A percentile compares a stretch with the other conserved stretches of the same genome.
Evolutionary conservation across 1,140 invertebrate genomes (phyloP).

Genomic region (Vollenhovia emeryi): DNA sequence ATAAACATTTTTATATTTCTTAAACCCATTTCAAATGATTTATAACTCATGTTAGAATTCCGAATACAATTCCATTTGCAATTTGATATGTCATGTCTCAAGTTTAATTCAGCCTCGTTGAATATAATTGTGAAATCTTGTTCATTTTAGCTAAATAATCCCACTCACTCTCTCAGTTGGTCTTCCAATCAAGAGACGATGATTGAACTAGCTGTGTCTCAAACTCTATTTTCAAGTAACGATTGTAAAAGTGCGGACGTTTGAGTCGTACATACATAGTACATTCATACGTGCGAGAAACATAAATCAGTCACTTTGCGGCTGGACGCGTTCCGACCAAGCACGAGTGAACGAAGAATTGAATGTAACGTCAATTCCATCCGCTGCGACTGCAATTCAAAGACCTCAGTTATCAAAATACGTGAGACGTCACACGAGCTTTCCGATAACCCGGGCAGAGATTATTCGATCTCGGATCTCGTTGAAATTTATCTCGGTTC

Average conservation of each 20-base stretch:
- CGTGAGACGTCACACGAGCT: neutral
- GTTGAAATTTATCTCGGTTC: neutral
- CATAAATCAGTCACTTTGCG: neutral
- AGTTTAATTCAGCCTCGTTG: too few species aligned
- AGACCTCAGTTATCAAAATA: slow-evolving; percentile 9
- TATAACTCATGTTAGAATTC: too few species aligned
- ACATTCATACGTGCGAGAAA: neutral
- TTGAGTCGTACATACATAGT: neutral
- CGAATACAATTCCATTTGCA: too few species aligned
- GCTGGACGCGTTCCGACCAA: too few species aligned
- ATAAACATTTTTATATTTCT: too few species aligned
- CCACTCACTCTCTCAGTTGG: too few species aligned
- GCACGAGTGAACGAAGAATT: neutral
- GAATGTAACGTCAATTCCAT: neutral
- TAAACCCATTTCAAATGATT: too few species aligned
- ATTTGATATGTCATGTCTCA: too few species aligned
- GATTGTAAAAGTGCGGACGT: neutral
- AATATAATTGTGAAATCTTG: too few species aligned
- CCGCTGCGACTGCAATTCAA: neutral
- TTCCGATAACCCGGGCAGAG: slow-evolving; percentile 1
- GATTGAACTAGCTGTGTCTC: too few species aligned
- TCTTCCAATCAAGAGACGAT: too few species aligned
- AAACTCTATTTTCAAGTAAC: neutral
- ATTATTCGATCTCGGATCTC: neutral
- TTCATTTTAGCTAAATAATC: too few species aligned